Percentiles rank a stretch among this genome's conserved stretches.
These are phyloP conservation scores for Axis porcinus DNA, from an alignment of 2,113 vertebrate species.

Conservation along the genomic window DNA sequence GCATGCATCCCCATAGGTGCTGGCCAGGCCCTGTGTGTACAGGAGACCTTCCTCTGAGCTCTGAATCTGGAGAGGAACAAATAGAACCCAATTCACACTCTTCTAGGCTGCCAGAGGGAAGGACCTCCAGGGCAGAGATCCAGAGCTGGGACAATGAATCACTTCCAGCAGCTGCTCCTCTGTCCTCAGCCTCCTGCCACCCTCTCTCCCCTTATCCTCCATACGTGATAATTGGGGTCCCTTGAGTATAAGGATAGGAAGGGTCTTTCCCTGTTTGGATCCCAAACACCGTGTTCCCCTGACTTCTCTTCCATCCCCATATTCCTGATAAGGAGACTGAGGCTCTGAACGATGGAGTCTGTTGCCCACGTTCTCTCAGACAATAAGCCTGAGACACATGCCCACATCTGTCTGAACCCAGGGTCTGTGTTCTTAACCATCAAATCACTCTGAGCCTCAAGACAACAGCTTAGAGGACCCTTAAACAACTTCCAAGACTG, in stretches of 20 bases:
- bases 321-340: background rate
- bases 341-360: background rate
- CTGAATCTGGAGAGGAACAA: conserved; percentile 25
- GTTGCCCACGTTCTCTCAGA: background rate
- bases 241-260: background rate
- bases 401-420: background rate
- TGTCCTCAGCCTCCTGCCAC: background rate
- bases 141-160: background rate
- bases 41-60: conserved; percentile 51
- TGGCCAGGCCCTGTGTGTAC: background rate
- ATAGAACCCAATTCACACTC: background rate
- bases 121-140: accelerated
- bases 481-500: background rate
- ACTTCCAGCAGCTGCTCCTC: background rate
- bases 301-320: background rate
- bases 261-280: background rate
- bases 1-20: conserved; percentile 9
- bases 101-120: background rate
- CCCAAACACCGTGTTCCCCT: background rate
- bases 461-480: background rate
- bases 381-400: background rate
- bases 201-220: background rate
- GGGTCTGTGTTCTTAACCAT: background rate
- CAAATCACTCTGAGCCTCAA: background rate
- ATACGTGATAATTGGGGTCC: background rate